Evolutionary conservation across 1,140 invertebrate genomes (phyloP).

Genomic region (Solenopsis fugax): DNA sequence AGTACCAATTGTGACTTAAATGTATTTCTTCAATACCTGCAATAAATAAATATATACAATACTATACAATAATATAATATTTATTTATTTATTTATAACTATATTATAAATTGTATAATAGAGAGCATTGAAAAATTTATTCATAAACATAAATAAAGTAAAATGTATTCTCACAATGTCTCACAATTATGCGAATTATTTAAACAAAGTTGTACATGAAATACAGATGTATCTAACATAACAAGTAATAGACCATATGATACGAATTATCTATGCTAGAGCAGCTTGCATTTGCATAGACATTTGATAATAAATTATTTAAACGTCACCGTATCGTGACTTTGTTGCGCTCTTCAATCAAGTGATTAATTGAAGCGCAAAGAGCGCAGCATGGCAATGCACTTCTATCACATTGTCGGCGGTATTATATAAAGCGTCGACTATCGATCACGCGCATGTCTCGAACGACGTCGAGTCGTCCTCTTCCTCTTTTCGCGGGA

Average conservation of each 20-base stretch:
- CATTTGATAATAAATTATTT: slow-evolving; percentile 34
- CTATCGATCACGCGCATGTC: slow-evolving; percentile 3
- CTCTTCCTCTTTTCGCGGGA: slow-evolving; percentile 36
- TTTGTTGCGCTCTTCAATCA: not conserved
- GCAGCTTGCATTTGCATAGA: not conserved
- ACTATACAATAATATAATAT: too few species aligned
- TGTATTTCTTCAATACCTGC: slow-evolving; percentile 12
- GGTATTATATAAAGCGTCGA: slow-evolving; percentile 28
- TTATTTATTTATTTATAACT: not conserved
- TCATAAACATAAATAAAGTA: not conserved
- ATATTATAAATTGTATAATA: slow-evolving; percentile 3
- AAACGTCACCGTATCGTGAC: not conserved
- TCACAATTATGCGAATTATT: slow-evolving; percentile 12
- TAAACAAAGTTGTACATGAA: slow-evolving; percentile 1
- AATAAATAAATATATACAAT: not conserved
- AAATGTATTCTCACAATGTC: not conserved
- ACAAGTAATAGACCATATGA: not conserved
- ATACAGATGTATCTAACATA: not conserved
- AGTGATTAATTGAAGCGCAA: slow-evolving; percentile 25
- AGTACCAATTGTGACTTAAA: not conserved
- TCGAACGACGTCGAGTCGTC: not conserved
- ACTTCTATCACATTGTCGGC: slow-evolving; percentile 15
- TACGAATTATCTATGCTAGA: not conserved
- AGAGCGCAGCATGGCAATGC: not conserved
- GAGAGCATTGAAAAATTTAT: not conserved